Evolutionary conservation across 2,113 vertebrate genomes (phyloP).

Genomic region (Acrocephalus arundinaceus): DNA sequence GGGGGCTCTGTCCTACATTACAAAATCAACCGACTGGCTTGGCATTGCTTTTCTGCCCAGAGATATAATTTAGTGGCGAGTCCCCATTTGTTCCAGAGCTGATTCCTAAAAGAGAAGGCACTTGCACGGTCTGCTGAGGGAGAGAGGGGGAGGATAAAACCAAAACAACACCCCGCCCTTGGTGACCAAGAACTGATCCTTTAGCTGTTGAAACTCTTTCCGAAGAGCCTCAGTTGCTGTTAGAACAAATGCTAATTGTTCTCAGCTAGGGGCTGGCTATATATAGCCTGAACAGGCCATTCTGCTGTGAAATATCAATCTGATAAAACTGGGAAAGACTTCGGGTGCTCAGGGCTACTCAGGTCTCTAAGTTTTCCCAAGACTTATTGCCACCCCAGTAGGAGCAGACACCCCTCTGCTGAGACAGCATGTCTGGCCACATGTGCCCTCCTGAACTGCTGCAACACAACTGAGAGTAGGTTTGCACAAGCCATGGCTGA

Average conservation of each 20-base stretch:
- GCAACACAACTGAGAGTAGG: neutral
- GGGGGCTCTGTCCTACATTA: conserved; percentile 41
- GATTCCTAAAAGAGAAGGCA: conserved; percentile 9
- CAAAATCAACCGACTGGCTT: neutral
- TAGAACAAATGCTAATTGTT: conserved; percentile 41
- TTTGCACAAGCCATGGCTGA: conserved; percentile 32
- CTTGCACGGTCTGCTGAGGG: neutral
- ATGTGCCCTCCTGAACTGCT: neutral
- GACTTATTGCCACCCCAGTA: neutral
- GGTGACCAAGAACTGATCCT: neutral
- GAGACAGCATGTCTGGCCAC: conserved; percentile 5
- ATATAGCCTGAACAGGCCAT: neutral
- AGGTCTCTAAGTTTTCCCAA: neutral
- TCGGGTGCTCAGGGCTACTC: neutral
- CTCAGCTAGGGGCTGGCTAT: neutral
- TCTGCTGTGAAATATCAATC: neutral
- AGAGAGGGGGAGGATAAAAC: neutral
- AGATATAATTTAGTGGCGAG: neutral
- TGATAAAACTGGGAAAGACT: neutral
- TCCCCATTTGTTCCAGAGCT: neutral
- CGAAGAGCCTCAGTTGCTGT: neutral
- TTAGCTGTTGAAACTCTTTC: conserved; percentile 33
- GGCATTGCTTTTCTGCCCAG: conserved; percentile 21
- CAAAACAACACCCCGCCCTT: neutral
- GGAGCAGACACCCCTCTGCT: conserved; percentile 7